A percentile compares a stretch with the other conserved stretches of the same genome.
These are phyloP conservation scores for Noctua comes DNA, from an alignment of 2,888 invertebrate species.

Conservation along the genomic window DNA sequence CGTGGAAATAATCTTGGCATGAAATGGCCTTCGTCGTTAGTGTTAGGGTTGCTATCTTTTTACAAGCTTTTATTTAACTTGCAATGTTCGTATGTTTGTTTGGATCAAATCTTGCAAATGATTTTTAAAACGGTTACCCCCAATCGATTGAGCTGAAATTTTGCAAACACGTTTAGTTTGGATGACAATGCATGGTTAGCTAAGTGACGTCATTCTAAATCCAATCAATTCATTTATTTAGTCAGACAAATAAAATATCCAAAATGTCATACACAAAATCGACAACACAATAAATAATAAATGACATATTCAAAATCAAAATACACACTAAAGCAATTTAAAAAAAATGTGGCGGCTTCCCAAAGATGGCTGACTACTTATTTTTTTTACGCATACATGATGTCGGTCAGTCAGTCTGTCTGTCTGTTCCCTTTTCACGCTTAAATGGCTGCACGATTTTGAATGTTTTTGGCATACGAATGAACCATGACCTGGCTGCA, in stretches of 20 bases:
- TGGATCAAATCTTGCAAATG: neutral
- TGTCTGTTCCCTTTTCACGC: neutral
- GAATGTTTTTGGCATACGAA: neutral
- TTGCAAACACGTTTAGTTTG: neutral
- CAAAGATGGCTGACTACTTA: neutral
- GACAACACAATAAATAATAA: too few species aligned
- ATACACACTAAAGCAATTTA: too few species aligned
- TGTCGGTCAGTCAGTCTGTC: too few species aligned
- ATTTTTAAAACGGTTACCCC: neutral
- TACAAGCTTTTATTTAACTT: neutral
- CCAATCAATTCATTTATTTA: neutral
- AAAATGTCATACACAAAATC: too few species aligned
- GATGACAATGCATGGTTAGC: neutral
- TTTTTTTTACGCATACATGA: too few species aligned
- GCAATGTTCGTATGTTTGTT: neutral
- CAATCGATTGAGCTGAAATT: neutral
- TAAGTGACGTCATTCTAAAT: neutral
- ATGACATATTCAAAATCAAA: too few species aligned
- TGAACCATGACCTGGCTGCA: neutral
- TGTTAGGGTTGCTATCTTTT: conserved; percentile 36
- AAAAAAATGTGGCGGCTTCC: neutral
- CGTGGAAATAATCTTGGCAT: conserved; percentile 63
- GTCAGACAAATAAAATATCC: too few species aligned
- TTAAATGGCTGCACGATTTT: neutral
- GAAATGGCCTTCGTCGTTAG: conserved; percentile 51